Base-by-base conservation (phyloP, 2,888 invertebrate genomes). In the Hypomecis punctinalis region DNA sequence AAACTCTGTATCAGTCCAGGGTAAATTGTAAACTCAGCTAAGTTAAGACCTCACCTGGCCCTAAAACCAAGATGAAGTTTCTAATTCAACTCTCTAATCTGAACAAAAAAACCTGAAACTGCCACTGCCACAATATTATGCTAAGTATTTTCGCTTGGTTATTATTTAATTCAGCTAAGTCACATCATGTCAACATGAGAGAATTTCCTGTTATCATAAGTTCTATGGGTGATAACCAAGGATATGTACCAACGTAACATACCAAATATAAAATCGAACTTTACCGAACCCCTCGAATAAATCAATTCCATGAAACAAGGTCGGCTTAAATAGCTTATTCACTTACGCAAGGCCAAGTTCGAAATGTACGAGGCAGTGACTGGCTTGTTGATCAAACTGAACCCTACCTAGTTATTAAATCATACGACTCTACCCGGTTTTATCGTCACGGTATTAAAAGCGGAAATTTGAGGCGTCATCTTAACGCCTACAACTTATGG, bases 231-330 rank as follows among this genome's bases (percentile, higher is more conserved):
- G n/a, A n/a, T n/a, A n/a, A 46, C 45, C 13, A 13, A 33, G 33
- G 33, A 1, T 7, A 11, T 40, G 40, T 23, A 10, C 52, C 10
- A 1, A 53, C 43, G 43, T 5, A 10, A 5, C 5, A 13, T 10
- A 45, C 37, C 23, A 23, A 23, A 23, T 23, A 23, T 23, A 23
- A 23, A 2, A 52, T 33, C 23, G 40, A 40, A 39, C 23, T 52
- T 52, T 52, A 52, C 40, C 11, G 39, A 51, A 48, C 63, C 64
- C 65, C 62, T 55, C 59, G 56, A 62, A 69, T 73, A 69, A 70
- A 73, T 73, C 67, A 68, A 70, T 73, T 70, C 54, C 55, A 66
- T 59, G 39, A 55, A 57, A 68, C 68, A 68, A 68, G 66, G 55
- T 60, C 63, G 62, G 64, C 57, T 68, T 65, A 61, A 56, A 63